Base-by-base conservation (phyloP, 1,140 invertebrate species). In the Drosophila kohkoa region DNA sequence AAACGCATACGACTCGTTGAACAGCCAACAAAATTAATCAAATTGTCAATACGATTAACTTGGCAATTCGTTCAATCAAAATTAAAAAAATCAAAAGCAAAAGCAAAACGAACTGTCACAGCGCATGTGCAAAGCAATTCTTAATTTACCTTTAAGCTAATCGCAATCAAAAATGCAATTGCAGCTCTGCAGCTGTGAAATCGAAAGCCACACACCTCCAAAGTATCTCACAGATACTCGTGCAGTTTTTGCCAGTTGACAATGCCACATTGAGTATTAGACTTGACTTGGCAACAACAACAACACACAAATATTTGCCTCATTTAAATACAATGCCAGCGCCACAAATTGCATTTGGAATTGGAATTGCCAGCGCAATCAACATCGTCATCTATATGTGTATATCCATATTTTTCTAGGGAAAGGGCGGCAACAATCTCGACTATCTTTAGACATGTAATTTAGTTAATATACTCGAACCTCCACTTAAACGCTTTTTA, bases 261-360 rank as follows among this genome's bases (percentile, higher is more conserved):
- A 54, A 30, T 32, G 38, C 32, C 43, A 30, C 25, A 48, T 66
- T 13, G 35, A 20, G 20, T 75, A 45, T 69, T 57, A 69, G 49
- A 35, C 6, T 10, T 38, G 8, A 10, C 71, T 57, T 57, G 68
- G 46, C 49, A 43, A 78, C 64, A 59, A 65, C 3, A 25, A 3
- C 20, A 25, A 25, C 20, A 25, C 20, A 25, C 20, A 25, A 25
- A 25, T 35, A n/a, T 5, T 46, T 52, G 20, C 15, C 11, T 67
- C 60, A 86, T 86, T 86, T 88, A 46, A 65, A 86, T 86, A 87
- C 83, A 87, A 87, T 87, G 43, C 72, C 82, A 58, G 48, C 7
- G 45, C 0, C 49, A 59, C 64, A 75, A 60, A 57, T 58, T 48
- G 51, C 51, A 32, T 13, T 15, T 66, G 76, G 69, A 81, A 82